phyloP scores from a whole-genome alignment of 2,113 vertebrate species.

The Trachemys scripta region DNA sequence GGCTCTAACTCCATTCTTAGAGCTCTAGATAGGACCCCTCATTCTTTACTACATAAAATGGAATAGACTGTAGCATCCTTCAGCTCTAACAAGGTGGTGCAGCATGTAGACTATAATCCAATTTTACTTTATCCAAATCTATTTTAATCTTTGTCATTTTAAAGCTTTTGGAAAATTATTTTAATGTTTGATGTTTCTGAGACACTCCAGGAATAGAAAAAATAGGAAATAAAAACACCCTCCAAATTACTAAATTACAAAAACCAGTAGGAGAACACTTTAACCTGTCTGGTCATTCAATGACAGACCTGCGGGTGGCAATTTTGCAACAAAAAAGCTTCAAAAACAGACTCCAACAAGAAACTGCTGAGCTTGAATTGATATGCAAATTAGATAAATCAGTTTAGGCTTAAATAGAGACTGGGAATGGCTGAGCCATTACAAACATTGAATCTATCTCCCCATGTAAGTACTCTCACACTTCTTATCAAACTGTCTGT shows the following conservation, averaged over 20 bases:
- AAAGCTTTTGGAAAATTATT: background rate
- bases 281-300: no score
- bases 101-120: background rate
- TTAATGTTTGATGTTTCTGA: background rate
- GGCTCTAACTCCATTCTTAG: background rate
- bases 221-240: background rate
- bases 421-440: no score
- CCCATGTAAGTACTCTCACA: no score
- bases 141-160: background rate
- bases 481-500: no score
- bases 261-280: no score
- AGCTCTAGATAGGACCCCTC: background rate
- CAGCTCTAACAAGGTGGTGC: rapidly evolving
- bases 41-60: background rate
- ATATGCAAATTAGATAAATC: no score
- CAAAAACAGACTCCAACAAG: no score
- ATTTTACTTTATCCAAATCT: conserved; percentile 8
- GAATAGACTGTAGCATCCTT: background rate
- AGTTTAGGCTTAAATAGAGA: no score
- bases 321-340: no score
- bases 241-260: background rate
- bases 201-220: background rate
- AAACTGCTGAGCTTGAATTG: no score
- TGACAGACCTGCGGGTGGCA: no score
- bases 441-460: no score